Percentiles rank a stretch among this genome's conserved stretches.
Conservation (phyloP, 2,113 vertebrate genomes). For the Columbina picui region DNA sequence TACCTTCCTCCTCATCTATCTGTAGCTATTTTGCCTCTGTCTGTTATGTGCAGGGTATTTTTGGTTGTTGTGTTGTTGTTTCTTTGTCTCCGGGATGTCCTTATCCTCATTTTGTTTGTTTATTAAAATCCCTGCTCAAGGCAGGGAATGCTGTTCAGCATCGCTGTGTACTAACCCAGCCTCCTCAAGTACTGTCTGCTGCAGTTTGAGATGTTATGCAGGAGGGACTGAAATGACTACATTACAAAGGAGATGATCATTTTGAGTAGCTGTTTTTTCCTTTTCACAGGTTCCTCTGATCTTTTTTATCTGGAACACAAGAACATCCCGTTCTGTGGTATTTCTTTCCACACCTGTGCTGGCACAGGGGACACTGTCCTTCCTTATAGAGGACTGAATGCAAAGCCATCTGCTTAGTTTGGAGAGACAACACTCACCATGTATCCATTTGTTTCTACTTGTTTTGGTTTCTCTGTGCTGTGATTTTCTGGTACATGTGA, state of each 20-base stretch:
- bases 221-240: not conserved
- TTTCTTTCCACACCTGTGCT: not conserved
- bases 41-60: not conserved
- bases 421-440: not conserved
- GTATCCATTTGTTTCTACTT: not conserved
- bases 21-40: not conserved
- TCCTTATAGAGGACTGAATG: not conserved
- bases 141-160: not conserved
- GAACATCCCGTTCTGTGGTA: not conserved
- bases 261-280: not conserved
- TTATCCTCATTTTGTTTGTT: not conserved
- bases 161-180: not conserved
- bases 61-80: not conserved
- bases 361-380: not conserved
- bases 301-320: not conserved
- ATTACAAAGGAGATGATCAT: not conserved
- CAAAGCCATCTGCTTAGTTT: not conserved
- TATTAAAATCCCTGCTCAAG: not conserved
- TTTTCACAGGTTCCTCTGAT: not conserved
- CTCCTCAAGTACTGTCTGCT: not conserved
- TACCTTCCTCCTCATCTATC: not conserved
- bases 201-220: not conserved
- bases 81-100: not conserved
- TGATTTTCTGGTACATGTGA: conserved; percentile 19
- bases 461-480: not conserved